phyloP scores from a whole-genome alignment of 1,140 invertebrate species.

The Pissodes strobi region DNA sequence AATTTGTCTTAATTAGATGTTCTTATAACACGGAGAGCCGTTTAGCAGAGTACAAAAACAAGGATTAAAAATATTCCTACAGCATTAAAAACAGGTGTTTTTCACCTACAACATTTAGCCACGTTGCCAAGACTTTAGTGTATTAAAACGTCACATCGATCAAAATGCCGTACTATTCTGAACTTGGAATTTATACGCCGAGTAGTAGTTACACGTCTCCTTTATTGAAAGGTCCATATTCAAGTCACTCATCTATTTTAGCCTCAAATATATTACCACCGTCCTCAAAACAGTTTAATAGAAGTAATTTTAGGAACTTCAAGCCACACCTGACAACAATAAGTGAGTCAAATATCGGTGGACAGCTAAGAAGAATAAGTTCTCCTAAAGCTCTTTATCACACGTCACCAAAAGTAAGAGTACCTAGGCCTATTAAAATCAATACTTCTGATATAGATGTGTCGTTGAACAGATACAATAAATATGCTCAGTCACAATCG shows the following conservation, averaged over 20 bases:
- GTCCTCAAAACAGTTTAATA: constrained; percentile 15
- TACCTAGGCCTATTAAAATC: constrained; percentile 67
- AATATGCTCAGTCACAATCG: constrained; percentile 43
- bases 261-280: constrained; percentile 48
- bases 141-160: constrained; percentile 14
- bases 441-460: constrained; percentile 85
- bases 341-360: constrained; percentile 61
- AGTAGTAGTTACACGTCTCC: constrained; percentile 47
- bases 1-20: constrained; percentile 1
- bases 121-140: constrained; percentile 36
- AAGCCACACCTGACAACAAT: constrained; percentile 77
- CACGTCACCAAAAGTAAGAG: constrained; percentile 56
- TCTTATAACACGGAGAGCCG: not conserved
- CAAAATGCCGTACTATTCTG: constrained; percentile 63
- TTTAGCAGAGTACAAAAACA: not conserved
- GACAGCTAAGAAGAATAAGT: constrained; percentile 56
- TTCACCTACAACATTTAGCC: constrained; percentile 27
- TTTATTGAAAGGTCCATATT: constrained; percentile 62
- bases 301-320: constrained; percentile 56
- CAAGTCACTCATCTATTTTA: constrained; percentile 61
- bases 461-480: constrained; percentile 64
- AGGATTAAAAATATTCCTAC: constrained; percentile 15
- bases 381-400: constrained; percentile 57
- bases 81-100: constrained; percentile 21
- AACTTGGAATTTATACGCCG: constrained; percentile 62